These are phyloP conservation scores for Ifrita kowaldi DNA, from an alignment of 2,113 vertebrate species.

Conservation along the genomic window DNA sequence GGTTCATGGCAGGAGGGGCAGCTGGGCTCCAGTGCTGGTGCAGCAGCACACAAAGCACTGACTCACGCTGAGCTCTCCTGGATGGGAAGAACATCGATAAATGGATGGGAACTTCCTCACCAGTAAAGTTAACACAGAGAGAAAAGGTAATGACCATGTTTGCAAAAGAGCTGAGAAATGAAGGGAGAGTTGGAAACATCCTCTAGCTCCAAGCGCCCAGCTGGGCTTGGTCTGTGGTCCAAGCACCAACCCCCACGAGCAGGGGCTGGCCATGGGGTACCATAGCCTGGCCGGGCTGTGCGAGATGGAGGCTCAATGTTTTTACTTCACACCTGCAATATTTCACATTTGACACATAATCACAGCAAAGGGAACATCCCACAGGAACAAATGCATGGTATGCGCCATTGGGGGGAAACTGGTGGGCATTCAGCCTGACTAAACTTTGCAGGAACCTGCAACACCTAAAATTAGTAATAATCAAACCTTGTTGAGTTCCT, in stretches of 20 bases:
- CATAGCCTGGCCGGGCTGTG: accelerated
- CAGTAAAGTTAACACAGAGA: not conserved
- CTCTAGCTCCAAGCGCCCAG: not conserved
- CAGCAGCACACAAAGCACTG: not conserved
- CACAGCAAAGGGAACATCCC: not conserved
- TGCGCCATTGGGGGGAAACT: not conserved
- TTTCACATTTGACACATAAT: not conserved
- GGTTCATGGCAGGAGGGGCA: accelerated
- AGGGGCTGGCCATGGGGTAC: not conserved
- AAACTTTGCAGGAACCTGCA: not conserved
- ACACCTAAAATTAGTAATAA: not conserved
- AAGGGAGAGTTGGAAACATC: not conserved
- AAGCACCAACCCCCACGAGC: accelerated
- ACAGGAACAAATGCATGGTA: not conserved
- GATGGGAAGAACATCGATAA: not conserved
- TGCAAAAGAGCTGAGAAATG: not conserved
- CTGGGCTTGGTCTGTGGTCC: not conserved
- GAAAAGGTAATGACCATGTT: not conserved
- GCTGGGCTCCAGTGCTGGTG: not conserved
- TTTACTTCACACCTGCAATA: not conserved
- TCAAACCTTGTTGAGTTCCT: accelerated
- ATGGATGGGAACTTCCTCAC: not conserved
- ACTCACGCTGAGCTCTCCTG: accelerated
- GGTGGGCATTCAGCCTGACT: accelerated
- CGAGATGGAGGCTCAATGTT: not conserved